Evolutionary conservation across 2,888 invertebrate species (phyloP), one percentile per base, ranked within the genome.

Genomic region (Lasioglossum vierecki): DNA sequence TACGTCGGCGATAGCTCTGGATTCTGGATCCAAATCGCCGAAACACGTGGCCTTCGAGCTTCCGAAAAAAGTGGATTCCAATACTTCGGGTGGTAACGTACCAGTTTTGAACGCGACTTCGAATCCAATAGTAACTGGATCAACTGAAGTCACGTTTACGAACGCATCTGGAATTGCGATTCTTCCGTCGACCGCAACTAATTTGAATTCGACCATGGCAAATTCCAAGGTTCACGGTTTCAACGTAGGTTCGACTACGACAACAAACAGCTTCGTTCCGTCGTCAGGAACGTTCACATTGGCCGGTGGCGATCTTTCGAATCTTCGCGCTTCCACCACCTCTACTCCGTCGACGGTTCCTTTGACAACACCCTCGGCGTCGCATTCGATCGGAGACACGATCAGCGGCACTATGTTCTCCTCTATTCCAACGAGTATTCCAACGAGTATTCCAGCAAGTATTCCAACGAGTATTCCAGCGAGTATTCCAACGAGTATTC

Each of bases 11-110:
- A 88, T 95, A 4, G 89, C 88, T 3, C 94, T 94, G 3, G 92
- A 92, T 4, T 83, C 93, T 8, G 83, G 87, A 3, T 91, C 91
- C 49, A 91, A 88, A 13, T 87, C 91, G 0, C 73, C 85, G 0
- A 94, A 93, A 76, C 93, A 92, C 41, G 93, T 94, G 4, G 91
- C 92, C 1, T 95, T 95, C 68, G 92, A 90, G 77, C 79, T 93
- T 30, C 89, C 93, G 8, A 84, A 53, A 8, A 79, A 76, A 53
- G 79, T 88, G 35, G 44, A 53, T 66, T 8, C 83, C 8, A 83
- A 44, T 35, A 8, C 13, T 2, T 6, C 77, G 11, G 35, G 68
- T 26, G 53, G 35, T 26, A 60, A 60, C 8, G 30, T 5, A 9
- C 13, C 57, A 3, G 4, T 30, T 6, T 22, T 44, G 0, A 72